Conservation (phyloP, 1,140 invertebrate genomes). For the Brachionus rubens region DNA sequence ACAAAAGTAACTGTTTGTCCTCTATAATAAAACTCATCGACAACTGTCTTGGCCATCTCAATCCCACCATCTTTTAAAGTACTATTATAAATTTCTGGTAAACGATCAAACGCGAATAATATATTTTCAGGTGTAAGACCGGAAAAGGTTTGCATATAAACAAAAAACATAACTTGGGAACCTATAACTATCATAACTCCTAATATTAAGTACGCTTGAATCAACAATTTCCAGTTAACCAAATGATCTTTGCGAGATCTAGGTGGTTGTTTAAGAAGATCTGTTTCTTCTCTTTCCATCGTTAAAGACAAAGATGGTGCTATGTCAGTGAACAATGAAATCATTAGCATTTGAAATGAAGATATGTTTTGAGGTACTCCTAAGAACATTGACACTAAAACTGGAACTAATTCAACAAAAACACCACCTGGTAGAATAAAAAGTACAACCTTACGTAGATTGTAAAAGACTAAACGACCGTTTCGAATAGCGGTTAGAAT, state of each 20-base stretch:
- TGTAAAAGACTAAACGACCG: conserved; percentile 65
- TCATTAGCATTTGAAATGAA: conserved; percentile 23
- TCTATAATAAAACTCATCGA: not conserved
- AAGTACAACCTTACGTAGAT: conserved; percentile 14
- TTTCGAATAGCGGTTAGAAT: conserved; percentile 72
- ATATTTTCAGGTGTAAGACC: not conserved
- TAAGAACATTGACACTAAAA: conserved; percentile 8
- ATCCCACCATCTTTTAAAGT: not conserved
- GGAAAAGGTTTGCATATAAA: not conserved
- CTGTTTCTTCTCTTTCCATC: conserved; percentile 33
- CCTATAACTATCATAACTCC: not conserved
- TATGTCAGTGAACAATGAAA: conserved; percentile 17
- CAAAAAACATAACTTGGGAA: conserved; percentile 18
- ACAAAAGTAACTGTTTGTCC: not conserved
- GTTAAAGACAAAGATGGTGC: not conserved
- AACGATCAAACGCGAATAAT: not conserved
- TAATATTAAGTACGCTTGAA: conserved; percentile 22
- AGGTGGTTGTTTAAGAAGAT: not conserved
- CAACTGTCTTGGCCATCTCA: not conserved
- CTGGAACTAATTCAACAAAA: not conserved
- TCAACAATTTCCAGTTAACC: conserved; percentile 1
- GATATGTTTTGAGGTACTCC: conserved; percentile 9
- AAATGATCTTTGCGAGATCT: conserved; percentile 8
- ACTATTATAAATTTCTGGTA: conserved; percentile 16
- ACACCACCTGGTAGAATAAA: conserved; percentile 13